Percentiles rank a stretch among this genome's conserved stretches.
Evolutionary conservation across 1,140 invertebrate species (phyloP).

Genomic region (Pomacea maculata): DNA sequence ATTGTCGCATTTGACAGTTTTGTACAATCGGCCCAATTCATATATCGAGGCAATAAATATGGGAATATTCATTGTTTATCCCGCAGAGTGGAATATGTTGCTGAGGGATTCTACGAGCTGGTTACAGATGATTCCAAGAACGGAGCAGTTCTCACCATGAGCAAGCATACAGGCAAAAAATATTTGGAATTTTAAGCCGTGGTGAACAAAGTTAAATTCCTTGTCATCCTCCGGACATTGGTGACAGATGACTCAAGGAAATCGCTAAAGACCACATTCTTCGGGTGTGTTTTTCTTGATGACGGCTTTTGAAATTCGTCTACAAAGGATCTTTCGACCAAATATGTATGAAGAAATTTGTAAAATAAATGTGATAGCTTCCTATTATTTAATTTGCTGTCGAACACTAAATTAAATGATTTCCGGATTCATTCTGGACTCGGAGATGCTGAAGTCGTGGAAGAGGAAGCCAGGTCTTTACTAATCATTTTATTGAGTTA

Average conservation of each 20-base stretch:
- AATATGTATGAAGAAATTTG: too few relatives aligned
- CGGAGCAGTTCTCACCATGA: conserved; percentile 40
- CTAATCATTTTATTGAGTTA: too few relatives aligned
- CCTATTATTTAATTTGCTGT: not conserved
- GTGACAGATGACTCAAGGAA: too few relatives aligned
- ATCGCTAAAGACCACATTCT: too few relatives aligned
- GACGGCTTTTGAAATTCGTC: too few relatives aligned
- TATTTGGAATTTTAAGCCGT: conserved; percentile 17
- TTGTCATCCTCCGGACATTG: too few relatives aligned
- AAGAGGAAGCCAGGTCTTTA: not conserved
- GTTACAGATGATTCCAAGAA: conserved; percentile 38
- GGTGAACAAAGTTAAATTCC: too few relatives aligned
- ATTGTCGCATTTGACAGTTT: not conserved
- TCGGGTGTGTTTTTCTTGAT: too few relatives aligned
- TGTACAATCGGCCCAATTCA: too few relatives aligned
- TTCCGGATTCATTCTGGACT: not conserved
- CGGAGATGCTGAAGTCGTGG: not conserved
- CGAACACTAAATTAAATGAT: not conserved
- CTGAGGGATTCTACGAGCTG: conserved; percentile 39
- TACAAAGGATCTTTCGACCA: too few relatives aligned
- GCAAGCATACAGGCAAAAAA: conserved; percentile 32
- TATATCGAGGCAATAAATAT: too few relatives aligned
- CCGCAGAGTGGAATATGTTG: conserved; percentile 38
- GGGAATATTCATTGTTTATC: not conserved
- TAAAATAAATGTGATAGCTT: not conserved